phyloP scores from a whole-genome alignment of 2,797 vertebrate genomes.

The Ciconia nigra region DNA sequence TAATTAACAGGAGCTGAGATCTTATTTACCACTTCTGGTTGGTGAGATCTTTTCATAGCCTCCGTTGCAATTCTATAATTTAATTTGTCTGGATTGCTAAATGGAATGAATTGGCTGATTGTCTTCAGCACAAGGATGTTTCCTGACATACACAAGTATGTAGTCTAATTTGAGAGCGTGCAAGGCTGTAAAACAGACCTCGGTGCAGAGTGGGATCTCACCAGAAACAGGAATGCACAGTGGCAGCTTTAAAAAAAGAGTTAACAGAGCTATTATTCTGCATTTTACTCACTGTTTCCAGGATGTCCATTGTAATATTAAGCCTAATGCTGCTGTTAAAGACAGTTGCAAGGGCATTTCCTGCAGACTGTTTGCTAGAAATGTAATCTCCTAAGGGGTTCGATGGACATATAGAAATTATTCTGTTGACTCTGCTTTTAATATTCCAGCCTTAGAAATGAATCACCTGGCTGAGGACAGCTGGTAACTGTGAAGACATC shows the following conservation, averaged over 20 bases:
- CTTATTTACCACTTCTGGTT: not conserved
- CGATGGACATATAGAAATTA: not conserved
- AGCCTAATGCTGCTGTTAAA: not conserved
- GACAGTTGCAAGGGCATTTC: not conserved
- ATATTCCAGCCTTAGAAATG: not conserved
- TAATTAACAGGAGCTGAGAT: not conserved
- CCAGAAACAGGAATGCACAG: not conserved
- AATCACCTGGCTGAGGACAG: not conserved
- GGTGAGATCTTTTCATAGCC: not conserved
- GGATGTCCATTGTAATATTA: too few species aligned
- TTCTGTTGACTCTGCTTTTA: not conserved
- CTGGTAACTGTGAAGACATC: not conserved
- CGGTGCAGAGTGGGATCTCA: not conserved
- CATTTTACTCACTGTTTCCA: not conserved
- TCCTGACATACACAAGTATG: not conserved
- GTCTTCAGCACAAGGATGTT: not conserved
- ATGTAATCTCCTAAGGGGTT: not conserved
- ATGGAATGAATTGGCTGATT: not conserved
- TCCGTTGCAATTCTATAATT: not conserved
- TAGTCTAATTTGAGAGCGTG: not conserved
- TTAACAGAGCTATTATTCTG: not conserved
- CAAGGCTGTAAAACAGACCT: not conserved
- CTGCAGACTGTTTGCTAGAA: not conserved
- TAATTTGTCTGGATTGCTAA: slow-evolving; percentile 23
- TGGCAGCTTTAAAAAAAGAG: not conserved